Evolutionary conservation across 2,797 vertebrate genomes (phyloP), one percentile per base, ranked within the genome.

Genomic region (Galaxias olidus): DNA sequence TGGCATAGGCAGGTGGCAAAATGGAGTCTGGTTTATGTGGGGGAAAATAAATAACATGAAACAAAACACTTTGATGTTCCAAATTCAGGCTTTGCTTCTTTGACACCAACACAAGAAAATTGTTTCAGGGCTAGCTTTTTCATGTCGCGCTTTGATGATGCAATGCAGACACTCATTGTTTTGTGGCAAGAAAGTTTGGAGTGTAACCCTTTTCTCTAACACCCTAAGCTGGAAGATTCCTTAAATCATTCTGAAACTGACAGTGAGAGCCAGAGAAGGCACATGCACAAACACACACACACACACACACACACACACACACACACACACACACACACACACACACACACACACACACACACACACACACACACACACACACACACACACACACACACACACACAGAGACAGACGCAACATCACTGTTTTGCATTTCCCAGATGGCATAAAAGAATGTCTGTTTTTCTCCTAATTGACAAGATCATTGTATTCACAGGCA

Each of bases 211-310:
- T 63, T 75, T 77, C 79, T 77, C 63, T 77, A 73, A 63, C 50
- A 51, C 66, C 78, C 66, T 65, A 67, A 18, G 75, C 77, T 79
- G 83, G 62, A 74, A 46, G 71, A 76, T 82, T 81, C 83, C 89
- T 83, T 89, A 79, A 88, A 86, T 73, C 68, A 74, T 52, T 71
- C 70, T 59, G 75, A 50, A 64, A 18, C 61, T 43, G 61, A 44
- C 44, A 66, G n/a, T 9, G 13, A 66, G 20, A 58, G 44, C 49
- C 60, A 15, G 17, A 62, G 46, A 15, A 54, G 18, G 12, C 20
- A 8, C 19, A n/a, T n/a, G n/a, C n/a, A n/a, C n/a, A n/a, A n/a
- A 17, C 46, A 50, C 46, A 63, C 40, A 52, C 14, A 47, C 18
- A 49, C 43, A 17, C 12, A 45, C 40, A 15, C n/a, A 46, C 30